Base-by-base conservation (phyloP, 2,797 vertebrate species). In the Pyrocephalus nanus region DNA sequence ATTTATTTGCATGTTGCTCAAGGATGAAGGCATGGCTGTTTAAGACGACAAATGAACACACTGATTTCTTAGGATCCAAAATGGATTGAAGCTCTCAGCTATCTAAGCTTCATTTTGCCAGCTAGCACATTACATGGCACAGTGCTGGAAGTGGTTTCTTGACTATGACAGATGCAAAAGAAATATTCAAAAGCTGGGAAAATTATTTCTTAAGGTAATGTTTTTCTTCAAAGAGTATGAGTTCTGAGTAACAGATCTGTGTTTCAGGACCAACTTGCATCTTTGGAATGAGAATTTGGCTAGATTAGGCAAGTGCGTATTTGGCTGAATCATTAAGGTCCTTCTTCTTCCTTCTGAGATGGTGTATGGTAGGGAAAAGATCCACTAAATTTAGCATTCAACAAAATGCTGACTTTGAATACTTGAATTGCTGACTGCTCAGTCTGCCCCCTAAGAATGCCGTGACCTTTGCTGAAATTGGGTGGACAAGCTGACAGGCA, bases 41-140 rank as follows among this genome's bases (percentile, higher is more conserved):
- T 47, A 69, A 89, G 36, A 67, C 75, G 70, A 91, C 65, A 84
- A 80, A 84, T 72, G 73, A 91, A 43, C 66, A 86, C 42, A 10
- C 4, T 54, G 34, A 88, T 86, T 91, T 93, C 76, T 80, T 93
- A 62, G 47, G 47, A 92, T 80, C n/a, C 30, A 77, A 82, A 93
- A 74, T 20, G 19, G 25, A 74, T 45, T 95, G 78, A 92, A 84
- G 42, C 29, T 77, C 0, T 1, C 47, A 88, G 50, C 6, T 6
- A 3, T 47, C 47, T 86, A 50, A 74, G 10, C 12, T 66, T 57
- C 36, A 89, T 73, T 78, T 89, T 93, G 26, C 85, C 75, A 93
- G 48, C 23, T 73, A 91, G 50, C 12, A 53, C 23, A 25, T 82
- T 84, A 11, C 42, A 34, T 18, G 34, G 32, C 32, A 82, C 19